Base-by-base conservation (phyloP, 2,113 vertebrate species). In the Saimiri boliviensis region DNA sequence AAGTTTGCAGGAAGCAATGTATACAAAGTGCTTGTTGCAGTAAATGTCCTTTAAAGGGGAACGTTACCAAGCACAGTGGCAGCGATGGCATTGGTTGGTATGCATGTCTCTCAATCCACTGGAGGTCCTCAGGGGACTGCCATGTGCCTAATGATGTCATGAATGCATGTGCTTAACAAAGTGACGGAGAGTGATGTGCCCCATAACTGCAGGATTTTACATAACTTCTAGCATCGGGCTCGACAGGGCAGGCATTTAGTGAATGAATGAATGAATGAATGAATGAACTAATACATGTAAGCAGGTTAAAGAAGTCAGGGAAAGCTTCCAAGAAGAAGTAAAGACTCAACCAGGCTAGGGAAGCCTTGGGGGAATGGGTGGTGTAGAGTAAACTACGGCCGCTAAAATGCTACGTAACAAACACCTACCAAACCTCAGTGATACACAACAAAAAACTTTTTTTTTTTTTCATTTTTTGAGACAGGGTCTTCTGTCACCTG, bases 201-300 rank as follows among this genome's bases (percentile, higher is more conserved):
- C 16, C 35, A 0, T 5, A 8, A 17, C 25, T 0, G 10, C 9
- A 2, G 6, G 12, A 6, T 25, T 19, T 21, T 30, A 49, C 45
- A 71, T 49, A 23, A 16, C 47, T 58, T 68, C 89, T 27, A 35
- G 58, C 66, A 42, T 5, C 3, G 70, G 37, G 14, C 77, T 73
- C 35, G 32, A 68, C 20, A 23, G 2, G 30, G 49, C 2, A 47
- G 40, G 60, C 30, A 6, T 54, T 82, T 40, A n/a, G 70, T 35
- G 71, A 73, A 58, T 30, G 42, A 56, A 77, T 37, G 63, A 66
- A 68, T 40, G 45, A 68, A 73, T 42, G 84, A 80, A 60, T 47
- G 63, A n/a, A 52, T 4, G 32, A 9, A n/a, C 21, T 37, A 23
- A 32, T 23, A 84, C 76, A 21, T 7, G 13, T 40, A 47, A 93